Base-by-base conservation (phyloP, 2,888 invertebrate genomes). In the Drosophila trichaetosa region DNA sequence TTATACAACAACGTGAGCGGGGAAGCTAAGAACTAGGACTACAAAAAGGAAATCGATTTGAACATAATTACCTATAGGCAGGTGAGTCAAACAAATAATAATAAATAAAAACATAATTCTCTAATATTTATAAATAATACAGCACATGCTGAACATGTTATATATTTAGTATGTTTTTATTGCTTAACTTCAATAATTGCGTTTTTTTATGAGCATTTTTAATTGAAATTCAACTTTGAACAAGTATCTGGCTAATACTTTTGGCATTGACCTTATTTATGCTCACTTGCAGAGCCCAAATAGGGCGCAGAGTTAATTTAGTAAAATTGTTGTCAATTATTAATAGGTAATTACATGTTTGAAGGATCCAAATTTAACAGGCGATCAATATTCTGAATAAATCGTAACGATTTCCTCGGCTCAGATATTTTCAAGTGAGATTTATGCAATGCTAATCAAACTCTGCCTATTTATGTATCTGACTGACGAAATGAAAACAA, bases 1-100 rank as follows among this genome's bases (percentile, higher is more conserved):
- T 73, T 69, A 57, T 67, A 76, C 83, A 69, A 62, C 71, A 67
- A 70, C 66, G 38, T 58, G 42, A 68, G 68, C 73, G 59, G 64
- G 51, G 6, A 29, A 29, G 29, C 29, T 29, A 29, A 7, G 29
- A 29, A 29, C 70, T 66, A 76, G 71, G 69, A 64, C 6, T 29
- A 51, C 18, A 42, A 58, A 62, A 59, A 62, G 73, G 51, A 53
- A 84, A 69, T 65, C 66, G 62, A 75, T 83, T 78, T 74, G 73
- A 82, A 64, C 66, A 52, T 64, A 72, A 46, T 34, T 61, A 71
- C 67, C 69, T 51, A 62, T 34, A 54, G 58, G 38, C 72, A 79
- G 78, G 85, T 89, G 65, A 53, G 90, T 69, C 65, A 27, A 54
- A 67, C 48, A 42, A 63, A 62, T 63, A 56, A 61, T 48, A 42